A percentile compares a stretch with the other conserved stretches of the same genome.
Evolutionary conservation across 2,888 invertebrate genomes (phyloP).

Genomic region (Homarus gammarus): DNA sequence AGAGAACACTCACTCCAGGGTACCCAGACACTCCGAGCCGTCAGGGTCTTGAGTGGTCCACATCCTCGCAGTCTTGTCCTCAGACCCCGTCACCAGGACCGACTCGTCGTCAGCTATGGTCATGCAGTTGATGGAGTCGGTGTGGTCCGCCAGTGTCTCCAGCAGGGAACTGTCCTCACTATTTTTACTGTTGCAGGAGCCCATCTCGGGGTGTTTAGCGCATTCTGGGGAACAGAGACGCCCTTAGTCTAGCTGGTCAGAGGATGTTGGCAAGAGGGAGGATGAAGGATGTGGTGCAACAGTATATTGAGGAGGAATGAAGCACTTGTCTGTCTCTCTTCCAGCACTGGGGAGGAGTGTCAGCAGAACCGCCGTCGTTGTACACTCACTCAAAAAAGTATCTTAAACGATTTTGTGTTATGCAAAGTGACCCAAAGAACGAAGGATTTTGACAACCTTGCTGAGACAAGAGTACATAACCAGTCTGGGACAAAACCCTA

Average conservation of each 20-base stretch:
- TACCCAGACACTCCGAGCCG: slow-evolving; percentile 80
- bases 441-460: no score
- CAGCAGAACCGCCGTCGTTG: neutral
- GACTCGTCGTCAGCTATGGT: slow-evolving; percentile 81
- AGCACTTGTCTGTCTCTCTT: neutral
- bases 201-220: slow-evolving; percentile 28
- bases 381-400: no score
- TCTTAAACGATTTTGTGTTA: no score
- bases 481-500: no score
- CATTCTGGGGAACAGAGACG: neutral
- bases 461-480: no score
- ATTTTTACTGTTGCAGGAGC: slow-evolving; percentile 8
- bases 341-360: neutral
- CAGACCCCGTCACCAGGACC: slow-evolving; percentile 81
- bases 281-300: no score
- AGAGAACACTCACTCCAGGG: slow-evolving; percentile 77
- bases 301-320: neutral
- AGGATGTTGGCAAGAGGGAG: no score
- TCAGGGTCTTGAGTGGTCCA: slow-evolving; percentile 79
- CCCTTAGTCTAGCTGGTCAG: neutral
- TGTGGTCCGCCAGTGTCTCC: slow-evolving; percentile 78
- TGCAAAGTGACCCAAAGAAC: no score
- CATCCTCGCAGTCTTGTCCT: slow-evolving; percentile 80
- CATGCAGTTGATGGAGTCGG: slow-evolving; percentile 81
- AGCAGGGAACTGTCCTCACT: slow-evolving; percentile 44